Conservation (phyloP, 2,113 vertebrate species). For the Pterophyllum scalare region DNA sequence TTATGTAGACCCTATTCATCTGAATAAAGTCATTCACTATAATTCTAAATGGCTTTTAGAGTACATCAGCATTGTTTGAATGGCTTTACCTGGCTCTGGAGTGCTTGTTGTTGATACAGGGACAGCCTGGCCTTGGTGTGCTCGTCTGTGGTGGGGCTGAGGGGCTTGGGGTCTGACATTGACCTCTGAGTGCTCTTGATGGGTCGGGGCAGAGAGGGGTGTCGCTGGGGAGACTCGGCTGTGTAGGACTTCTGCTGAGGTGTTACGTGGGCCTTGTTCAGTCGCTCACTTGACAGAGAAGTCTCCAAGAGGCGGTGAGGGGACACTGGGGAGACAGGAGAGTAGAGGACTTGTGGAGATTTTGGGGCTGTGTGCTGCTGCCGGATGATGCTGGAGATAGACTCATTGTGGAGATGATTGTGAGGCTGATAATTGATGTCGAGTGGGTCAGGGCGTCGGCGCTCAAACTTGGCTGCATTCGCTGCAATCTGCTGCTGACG, state of each 20-base stretch:
- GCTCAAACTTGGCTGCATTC: slow-evolving; percentile 88
- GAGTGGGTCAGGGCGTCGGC: slow-evolving; percentile 92
- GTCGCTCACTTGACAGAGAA: slow-evolving; percentile 90
- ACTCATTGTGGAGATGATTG: slow-evolving; percentile 89
- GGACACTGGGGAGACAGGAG: slow-evolving; percentile 94
- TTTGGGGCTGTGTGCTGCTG: slow-evolving; percentile 86
- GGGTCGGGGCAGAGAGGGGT: slow-evolving; percentile 92
- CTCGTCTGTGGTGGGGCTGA: slow-evolving; percentile 96
- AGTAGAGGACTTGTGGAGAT: slow-evolving; percentile 97
- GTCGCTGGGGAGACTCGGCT: slow-evolving; percentile 87
- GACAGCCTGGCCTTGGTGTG: slow-evolving; percentile 92
- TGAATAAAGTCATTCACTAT: neutral
- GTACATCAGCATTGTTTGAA: neutral
- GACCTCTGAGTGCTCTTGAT: slow-evolving; percentile 97
- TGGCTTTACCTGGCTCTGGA: slow-evolving; percentile 91
- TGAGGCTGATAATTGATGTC: slow-evolving; percentile 94
- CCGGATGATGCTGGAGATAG: slow-evolving; percentile 91
- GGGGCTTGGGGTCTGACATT: slow-evolving; percentile 95
- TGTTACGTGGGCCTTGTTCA: slow-evolving; percentile 98
- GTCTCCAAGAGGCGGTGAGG: slow-evolving; percentile 93
- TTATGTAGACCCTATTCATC: neutral
- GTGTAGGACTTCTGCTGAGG: slow-evolving; percentile 96
- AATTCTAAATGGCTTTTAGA: neutral
- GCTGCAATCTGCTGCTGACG: slow-evolving; percentile 81
- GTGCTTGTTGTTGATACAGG: slow-evolving; percentile 92